phyloP scores from a whole-genome alignment of 1,140 invertebrate genomes.

The Musca vetustissima region DNA sequence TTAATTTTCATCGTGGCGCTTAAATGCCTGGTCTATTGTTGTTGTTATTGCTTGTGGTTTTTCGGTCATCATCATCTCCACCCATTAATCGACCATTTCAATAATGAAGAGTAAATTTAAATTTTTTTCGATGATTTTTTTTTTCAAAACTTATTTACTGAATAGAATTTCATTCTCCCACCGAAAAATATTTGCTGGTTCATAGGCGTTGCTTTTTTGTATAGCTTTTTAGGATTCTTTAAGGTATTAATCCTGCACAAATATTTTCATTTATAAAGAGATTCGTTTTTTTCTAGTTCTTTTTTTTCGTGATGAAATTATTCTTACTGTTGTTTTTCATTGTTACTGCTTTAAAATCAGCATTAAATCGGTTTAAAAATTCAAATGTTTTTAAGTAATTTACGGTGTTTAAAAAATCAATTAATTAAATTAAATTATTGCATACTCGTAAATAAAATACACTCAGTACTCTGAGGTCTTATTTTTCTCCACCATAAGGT shows the following conservation, averaged over 20 bases:
- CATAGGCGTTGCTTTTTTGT: background rate
- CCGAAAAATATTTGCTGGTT: constrained; percentile 5
- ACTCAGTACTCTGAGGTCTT: no score
- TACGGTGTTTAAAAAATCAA: no score
- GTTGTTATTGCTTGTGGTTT: constrained; percentile 38
- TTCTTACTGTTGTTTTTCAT: background rate
- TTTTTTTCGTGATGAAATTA: no score
- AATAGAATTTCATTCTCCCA: background rate
- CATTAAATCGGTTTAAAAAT: constrained; percentile 44
- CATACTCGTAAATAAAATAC: no score
- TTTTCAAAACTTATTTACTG: constrained; percentile 21
- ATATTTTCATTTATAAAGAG: constrained; percentile 46
- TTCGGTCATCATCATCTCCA: constrained; percentile 27
- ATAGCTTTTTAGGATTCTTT: background rate
- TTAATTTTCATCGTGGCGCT: constrained; percentile 54
- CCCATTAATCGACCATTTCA: constrained; percentile 6
- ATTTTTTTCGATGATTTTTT: background rate
- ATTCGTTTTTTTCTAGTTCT: background rate
- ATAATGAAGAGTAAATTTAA: constrained; percentile 22
- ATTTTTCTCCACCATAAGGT: no score
- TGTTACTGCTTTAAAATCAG: constrained; percentile 44
- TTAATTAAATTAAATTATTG: no score
- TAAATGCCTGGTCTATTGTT: constrained; percentile 44
- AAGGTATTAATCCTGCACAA: constrained; percentile 53
- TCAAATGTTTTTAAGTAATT: no score